Evolutionary conservation across 2,888 invertebrate species (phyloP).

Genomic region (Stenodera caucasica): DNA sequence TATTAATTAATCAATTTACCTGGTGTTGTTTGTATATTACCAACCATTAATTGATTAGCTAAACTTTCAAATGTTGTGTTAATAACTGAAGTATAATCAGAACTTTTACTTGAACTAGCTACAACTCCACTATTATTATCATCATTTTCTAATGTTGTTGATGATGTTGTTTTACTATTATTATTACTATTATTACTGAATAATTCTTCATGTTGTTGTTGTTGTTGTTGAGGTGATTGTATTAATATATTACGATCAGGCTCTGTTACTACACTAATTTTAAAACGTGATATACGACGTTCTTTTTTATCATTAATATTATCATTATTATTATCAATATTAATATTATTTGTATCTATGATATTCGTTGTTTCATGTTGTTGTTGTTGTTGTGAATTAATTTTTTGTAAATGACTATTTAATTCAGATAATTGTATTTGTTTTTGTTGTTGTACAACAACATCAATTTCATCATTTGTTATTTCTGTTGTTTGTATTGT

Average conservation of each 20-base stretch:
- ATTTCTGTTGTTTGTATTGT: constrained; percentile 20
- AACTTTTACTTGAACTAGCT: constrained; percentile 24
- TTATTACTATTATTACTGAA: neutral
- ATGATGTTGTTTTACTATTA: neutral
- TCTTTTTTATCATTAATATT: constrained; percentile 35
- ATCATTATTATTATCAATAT: neutral
- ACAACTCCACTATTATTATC: constrained; percentile 7
- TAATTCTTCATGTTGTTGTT: constrained; percentile 20
- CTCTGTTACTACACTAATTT: constrained; percentile 59
- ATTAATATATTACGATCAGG: constrained; percentile 49
- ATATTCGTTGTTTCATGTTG: neutral
- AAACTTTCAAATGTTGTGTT: constrained; percentile 48
- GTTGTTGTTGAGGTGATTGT: constrained; percentile 29
- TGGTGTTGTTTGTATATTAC: constrained; percentile 10
- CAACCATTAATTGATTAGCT: constrained; percentile 17
- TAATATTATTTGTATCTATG: neutral
- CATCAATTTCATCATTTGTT: neutral
- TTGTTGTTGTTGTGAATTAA: too few relatives aligned
- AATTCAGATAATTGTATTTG: constrained; percentile 60
- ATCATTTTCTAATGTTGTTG: neutral
- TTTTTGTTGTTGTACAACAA: constrained; percentile 46
- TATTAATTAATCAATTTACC: neutral
- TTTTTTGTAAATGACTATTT: constrained; percentile 65
- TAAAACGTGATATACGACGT: constrained; percentile 57
- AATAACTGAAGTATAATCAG: constrained; percentile 49